phyloP scores from a whole-genome alignment of 2,113 vertebrate species.

The zebrafish (Danio rerio) region DNA sequence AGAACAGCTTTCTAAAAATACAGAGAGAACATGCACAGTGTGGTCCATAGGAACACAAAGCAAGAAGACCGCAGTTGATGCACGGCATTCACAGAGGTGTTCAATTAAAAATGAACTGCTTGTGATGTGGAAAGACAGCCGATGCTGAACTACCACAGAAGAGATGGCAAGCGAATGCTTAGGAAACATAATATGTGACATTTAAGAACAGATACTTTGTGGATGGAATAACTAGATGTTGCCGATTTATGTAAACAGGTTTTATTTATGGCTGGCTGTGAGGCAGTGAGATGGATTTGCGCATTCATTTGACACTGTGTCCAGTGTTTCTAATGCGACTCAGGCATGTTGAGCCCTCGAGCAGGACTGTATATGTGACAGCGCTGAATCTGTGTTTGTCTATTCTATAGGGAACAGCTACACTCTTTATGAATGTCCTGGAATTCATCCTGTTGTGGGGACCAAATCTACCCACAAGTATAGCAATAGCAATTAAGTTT shows the following conservation, averaged over 20 bases:
- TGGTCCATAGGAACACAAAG: constrained; percentile 2
- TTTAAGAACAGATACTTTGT: constrained; percentile 4
- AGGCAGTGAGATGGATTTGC: neutral
- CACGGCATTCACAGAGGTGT: neutral
- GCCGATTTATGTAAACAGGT: neutral
- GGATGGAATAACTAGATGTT: neutral
- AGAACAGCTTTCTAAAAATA: constrained; percentile 43
- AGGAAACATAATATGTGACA: neutral
- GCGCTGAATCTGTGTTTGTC: neutral
- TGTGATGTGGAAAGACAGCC: constrained; percentile 1
- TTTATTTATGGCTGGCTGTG: neutral
- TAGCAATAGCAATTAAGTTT: too few relatives aligned
- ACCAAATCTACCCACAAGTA: too few relatives aligned
- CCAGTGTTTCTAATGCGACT: neutral
- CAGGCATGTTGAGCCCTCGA: neutral
- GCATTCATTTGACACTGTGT: neutral
- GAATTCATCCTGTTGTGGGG: too few relatives aligned
- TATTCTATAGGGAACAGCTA: neutral
- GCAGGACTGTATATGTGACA: neutral
- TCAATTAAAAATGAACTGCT: neutral
- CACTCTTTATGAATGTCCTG: neutral
- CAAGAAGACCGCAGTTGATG: neutral
- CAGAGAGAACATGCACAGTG: neutral
- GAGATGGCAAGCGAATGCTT: neutral
- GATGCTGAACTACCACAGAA: neutral